A percentile compares a stretch with the other conserved stretches of the same genome.
Conservation (phyloP, 2,797 vertebrate genomes). For the Schizothorax lantsangensis region DNA sequence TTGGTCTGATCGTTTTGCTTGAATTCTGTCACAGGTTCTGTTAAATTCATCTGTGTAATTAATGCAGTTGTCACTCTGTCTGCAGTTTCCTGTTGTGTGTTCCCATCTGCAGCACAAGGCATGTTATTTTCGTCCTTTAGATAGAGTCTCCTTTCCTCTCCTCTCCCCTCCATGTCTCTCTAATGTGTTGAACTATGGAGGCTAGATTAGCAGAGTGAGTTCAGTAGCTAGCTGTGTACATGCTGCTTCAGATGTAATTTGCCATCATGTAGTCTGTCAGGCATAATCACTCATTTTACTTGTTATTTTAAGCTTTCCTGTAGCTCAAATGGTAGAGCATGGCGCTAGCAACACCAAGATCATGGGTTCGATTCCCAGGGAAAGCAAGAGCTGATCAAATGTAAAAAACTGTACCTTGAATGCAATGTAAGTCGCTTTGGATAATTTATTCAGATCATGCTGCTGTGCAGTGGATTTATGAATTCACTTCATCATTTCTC, state of each 20-base stretch:
- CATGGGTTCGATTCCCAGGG: too few species aligned
- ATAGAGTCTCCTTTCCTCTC: constrained; percentile 5
- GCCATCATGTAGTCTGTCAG: background rate
- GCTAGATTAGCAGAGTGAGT: constrained; percentile 11
- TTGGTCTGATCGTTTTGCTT: background rate
- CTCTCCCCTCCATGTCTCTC: constrained; percentile 58
- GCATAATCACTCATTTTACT: background rate
- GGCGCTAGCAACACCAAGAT: too few species aligned
- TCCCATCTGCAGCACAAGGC: constrained; percentile 77
- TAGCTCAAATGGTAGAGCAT: too few species aligned
- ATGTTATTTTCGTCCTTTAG: constrained; percentile 64
- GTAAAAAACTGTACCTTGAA: too few species aligned
- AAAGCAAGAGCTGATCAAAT: too few species aligned
- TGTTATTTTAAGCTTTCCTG: background rate
- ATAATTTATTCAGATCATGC: background rate
- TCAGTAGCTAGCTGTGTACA: constrained; percentile 13
- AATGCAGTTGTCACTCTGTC: constrained; percentile 58
- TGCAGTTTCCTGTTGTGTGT: constrained; percentile 76
- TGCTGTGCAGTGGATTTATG: background rate
- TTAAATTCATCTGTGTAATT: background rate
- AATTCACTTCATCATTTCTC: background rate
- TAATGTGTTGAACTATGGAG: constrained; percentile 59
- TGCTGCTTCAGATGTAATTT: background rate
- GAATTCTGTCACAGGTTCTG: background rate
- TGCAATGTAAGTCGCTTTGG: too few species aligned